Conservation (phyloP, 1,140 invertebrate species). For the Zelostemma sp. region DNA sequence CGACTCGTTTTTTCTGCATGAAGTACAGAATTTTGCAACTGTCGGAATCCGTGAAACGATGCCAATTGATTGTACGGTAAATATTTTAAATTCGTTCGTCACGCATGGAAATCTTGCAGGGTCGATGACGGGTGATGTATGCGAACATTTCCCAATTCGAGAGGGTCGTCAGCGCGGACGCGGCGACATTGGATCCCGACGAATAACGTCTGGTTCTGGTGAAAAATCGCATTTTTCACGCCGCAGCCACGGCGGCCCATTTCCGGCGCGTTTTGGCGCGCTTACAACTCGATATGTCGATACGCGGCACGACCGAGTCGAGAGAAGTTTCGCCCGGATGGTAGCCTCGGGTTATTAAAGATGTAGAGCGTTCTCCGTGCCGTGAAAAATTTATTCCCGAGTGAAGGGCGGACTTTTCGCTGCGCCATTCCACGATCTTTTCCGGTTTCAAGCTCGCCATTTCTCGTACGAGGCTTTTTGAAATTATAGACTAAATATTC, state of each 20-base stretch:
- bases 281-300: conserved; percentile 35
- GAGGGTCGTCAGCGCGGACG: conserved; percentile 21
- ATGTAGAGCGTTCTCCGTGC: conserved; percentile 37
- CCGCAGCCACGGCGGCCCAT: conserved; percentile 18
- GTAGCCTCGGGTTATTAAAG: conserved; percentile 32
- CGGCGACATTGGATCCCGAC: conserved; percentile 22
- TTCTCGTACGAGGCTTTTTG: conserved; percentile 1
- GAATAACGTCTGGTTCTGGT: conserved; percentile 25
- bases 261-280: conserved; percentile 33
- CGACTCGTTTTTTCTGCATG: too few species aligned
- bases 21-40: too few species aligned
- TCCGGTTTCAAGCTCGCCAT: neutral
- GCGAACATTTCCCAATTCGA: conserved; percentile 16
- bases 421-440: neutral
- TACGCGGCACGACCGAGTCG: conserved; percentile 16
- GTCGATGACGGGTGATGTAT: conserved; percentile 19
- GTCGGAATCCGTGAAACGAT: too few species aligned
- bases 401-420: conserved; percentile 21
- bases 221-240: conserved; percentile 31
- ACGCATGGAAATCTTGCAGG: neutral
- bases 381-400: conserved; percentile 40
- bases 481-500: neutral
- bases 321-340: conserved; percentile 1
- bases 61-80: conserved; percentile 24
- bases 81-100: conserved; percentile 8